Evolutionary conservation across 2,113 vertebrate genomes (phyloP).

Genomic region (Galeopterus variegatus): DNA sequence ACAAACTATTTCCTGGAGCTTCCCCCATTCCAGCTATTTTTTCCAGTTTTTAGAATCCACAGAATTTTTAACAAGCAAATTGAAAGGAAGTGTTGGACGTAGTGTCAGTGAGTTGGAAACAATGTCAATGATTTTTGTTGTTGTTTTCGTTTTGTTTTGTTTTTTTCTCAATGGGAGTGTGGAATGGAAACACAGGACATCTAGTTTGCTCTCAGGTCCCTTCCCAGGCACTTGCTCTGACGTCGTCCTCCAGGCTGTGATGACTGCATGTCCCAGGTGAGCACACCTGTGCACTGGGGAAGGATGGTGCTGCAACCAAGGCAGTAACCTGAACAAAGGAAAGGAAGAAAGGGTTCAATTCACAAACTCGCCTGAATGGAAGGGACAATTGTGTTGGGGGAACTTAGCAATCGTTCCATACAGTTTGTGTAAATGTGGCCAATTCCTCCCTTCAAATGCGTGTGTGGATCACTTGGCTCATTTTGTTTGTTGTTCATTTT

Average conservation of each 20-base stretch:
- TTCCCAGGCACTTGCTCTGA: background rate
- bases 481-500: background rate
- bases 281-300: no score
- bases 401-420: background rate
- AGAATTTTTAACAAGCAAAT: background rate
- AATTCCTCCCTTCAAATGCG: background rate
- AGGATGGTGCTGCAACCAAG: no score
- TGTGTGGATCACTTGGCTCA: rapidly evolving
- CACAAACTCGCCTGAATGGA: rapidly evolving
- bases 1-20: rapidly evolving
- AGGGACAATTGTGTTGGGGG: no score
- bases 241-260: background rate
- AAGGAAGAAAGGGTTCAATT: background rate
- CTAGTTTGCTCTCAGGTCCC: rapidly evolving
- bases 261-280: background rate
- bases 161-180: background rate
- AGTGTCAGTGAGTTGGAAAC: rapidly evolving
- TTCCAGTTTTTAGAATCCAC: background rate
- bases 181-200: rapidly evolving
- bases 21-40: background rate
- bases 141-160: no score
- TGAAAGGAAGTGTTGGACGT: background rate
- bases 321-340: rapidly evolving
- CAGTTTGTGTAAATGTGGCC: background rate
- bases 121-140: background rate